Base-by-base conservation (phyloP, 2,797 vertebrate genomes). In the Numenius phaeopus region DNA sequence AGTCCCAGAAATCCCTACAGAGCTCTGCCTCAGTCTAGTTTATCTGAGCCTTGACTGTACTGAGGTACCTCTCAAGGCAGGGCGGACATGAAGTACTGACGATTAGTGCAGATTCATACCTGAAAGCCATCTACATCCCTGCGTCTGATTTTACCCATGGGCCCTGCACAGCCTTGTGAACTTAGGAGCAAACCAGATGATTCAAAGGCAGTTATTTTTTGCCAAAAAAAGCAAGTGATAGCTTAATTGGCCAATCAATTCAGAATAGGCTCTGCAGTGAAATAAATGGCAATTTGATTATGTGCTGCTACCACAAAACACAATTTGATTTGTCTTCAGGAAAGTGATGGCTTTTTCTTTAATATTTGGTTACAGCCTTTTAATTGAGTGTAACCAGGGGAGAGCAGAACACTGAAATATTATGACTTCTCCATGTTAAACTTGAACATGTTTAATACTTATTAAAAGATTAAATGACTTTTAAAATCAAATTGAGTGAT, bases 251-350 rank as follows among this genome's bases (percentile, higher is more conserved):
- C 26, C 89, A 92, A 59, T 82, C 61, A 94, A 78, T 83, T 89
- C 78, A 59, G 71, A 93, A 80, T 65, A 75, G 40, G 30, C 13
- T 69, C 49, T 83, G 39, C 20, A 54, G 40, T 71, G 55, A 66
- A 91, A 83, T 81, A 91, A 96, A 87, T 59, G 65, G 29, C 49
- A 94, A 93, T 39, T 93, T 83, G 46, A 81, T 96, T 90, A 88
- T 69, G 79, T 90, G 61, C 52, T 65, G 21, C 61, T 93, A 55
- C 29, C 83, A 69, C 46, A 90, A 89, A 92, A 50, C 12, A 65
- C 39, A 93, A 44, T 94, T 84, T 90, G 42, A 86, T 83, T 82
- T 84, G 42, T 86, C 42, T 90, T 67, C 6, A 47, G 39, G 42
- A 69, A 88, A 83, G 21, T 39, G 52, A 75, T 87, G 37, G 6